phyloP scores from a whole-genome alignment of 2,113 vertebrate species.

The Siphamia tubifer region DNA sequence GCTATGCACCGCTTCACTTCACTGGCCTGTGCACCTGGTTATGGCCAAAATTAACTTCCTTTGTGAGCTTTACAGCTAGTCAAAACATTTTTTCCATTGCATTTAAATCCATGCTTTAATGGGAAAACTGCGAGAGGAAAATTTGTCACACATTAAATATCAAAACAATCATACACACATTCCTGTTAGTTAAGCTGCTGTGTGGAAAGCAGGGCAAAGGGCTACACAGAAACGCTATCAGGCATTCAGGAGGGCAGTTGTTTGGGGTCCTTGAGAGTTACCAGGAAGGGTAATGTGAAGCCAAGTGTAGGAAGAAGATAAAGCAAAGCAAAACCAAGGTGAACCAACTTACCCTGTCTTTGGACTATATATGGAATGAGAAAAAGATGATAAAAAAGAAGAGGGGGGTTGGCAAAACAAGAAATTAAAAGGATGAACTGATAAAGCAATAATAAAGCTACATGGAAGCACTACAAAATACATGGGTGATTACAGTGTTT shows the following conservation, averaged over 20 bases:
- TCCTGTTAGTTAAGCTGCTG: conserved; percentile 64
- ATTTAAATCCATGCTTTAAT: conserved; percentile 39
- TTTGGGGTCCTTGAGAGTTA: conserved; percentile 33
- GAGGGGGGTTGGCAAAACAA: conserved; percentile 66
- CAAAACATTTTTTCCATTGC: neutral
- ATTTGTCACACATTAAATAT: conserved; percentile 27
- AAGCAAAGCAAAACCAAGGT: conserved; percentile 57
- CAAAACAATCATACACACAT: conserved; percentile 44
- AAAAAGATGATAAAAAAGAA: conserved; percentile 55
- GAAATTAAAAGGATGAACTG: conserved; percentile 47
- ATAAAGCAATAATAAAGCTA: conserved; percentile 30
- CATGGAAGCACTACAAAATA: conserved; percentile 41
- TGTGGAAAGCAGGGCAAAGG: conserved; percentile 51
- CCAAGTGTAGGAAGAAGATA: conserved; percentile 32
- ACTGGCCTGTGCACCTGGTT: too few relatives aligned
- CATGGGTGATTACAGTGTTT: neutral
- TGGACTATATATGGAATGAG: conserved; percentile 84
- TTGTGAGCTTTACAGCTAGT: too few relatives aligned
- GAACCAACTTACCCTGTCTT: conserved; percentile 88
- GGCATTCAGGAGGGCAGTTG: conserved; percentile 38
- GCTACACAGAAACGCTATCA: conserved; percentile 48
- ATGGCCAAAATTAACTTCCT: too few relatives aligned
- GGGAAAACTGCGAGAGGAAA: conserved; percentile 35
- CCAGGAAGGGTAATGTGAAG: conserved; percentile 27
- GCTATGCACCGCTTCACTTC: neutral